Conservation (phyloP, 1,140 invertebrate species). For the Drosophila asahinai region DNA sequence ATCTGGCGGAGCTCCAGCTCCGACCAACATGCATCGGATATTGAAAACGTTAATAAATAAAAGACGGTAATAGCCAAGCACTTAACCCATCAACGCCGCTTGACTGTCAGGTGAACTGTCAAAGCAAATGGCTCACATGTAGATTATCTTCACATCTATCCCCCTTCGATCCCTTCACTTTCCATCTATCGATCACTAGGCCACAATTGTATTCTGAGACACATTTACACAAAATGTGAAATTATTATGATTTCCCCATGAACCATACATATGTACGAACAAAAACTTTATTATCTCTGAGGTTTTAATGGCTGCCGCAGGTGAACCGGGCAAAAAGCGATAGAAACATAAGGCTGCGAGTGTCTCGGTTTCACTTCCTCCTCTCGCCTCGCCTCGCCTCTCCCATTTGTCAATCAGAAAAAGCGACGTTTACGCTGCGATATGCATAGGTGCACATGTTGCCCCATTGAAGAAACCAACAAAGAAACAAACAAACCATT, state of each 20-base stretch:
- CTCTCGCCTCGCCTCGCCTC: constrained; percentile 24
- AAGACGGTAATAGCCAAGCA: constrained; percentile 32
- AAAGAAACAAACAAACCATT: constrained; percentile 71
- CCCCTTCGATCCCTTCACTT: neutral
- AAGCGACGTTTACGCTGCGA: constrained; percentile 64
- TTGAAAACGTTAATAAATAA: constrained; percentile 36
- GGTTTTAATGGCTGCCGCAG: constrained; percentile 60
- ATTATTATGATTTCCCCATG: constrained; percentile 43
- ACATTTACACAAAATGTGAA: constrained; percentile 52
- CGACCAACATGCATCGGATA: constrained; percentile 4
- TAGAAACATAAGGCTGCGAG: constrained; percentile 11
- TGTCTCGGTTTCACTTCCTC: constrained; percentile 27
- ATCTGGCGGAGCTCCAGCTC: constrained; percentile 17
- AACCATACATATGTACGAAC: neutral
- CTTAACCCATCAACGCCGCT: constrained; percentile 67
- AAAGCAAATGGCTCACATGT: constrained; percentile 54
- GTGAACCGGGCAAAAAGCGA: constrained; percentile 29
- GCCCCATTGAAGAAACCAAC: constrained; percentile 67
- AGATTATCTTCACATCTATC: constrained; percentile 15
- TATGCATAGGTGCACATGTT: constrained; percentile 85
- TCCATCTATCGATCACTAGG: constrained; percentile 60
- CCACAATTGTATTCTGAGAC: constrained; percentile 72
- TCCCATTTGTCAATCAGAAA: constrained; percentile 78
- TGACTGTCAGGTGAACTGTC: constrained; percentile 68
- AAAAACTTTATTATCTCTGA: constrained; percentile 73